Evolutionary conservation across 2,888 invertebrate genomes (phyloP).

Genomic region (Coelogynopora nodosa): DNA sequence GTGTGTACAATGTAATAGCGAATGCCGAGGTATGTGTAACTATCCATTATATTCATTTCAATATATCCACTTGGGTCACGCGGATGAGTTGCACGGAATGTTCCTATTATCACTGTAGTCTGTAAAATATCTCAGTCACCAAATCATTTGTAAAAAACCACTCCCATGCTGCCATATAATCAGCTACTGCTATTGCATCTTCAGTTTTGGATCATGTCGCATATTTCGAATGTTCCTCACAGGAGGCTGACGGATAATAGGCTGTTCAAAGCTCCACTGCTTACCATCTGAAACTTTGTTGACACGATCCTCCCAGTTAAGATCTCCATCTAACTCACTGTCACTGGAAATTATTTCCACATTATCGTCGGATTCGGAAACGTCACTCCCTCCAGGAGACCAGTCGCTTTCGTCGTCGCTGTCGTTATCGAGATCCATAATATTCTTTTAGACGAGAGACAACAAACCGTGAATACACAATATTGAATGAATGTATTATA

Average conservation of each 20-base stretch:
- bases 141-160: neutral
- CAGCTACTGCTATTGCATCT: neutral
- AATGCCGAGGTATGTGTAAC: slow-evolving; percentile 18
- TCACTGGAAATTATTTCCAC: neutral
- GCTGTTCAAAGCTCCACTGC: slow-evolving; percentile 3
- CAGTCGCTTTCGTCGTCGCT: slow-evolving; percentile 1
- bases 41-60: slow-evolving; percentile 10
- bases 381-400: slow-evolving; percentile 29
- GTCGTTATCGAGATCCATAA: slow-evolving; percentile 13
- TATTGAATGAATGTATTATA: neutral
- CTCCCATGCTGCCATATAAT: neutral
- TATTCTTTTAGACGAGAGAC: neutral
- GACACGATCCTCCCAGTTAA: neutral
- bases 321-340: neutral
- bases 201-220: neutral
- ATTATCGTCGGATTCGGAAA: neutral
- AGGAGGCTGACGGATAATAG: neutral
- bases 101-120: neutral
- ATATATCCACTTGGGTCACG: slow-evolving; percentile 23
- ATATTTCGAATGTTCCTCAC: neutral
- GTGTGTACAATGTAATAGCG: slow-evolving; percentile 25
- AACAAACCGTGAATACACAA: neutral
- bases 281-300: slow-evolving; percentile 18
- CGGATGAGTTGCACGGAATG: slow-evolving; percentile 23
- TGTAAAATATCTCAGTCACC: neutral